Conservation (phyloP, 2,888 invertebrate species). For the Julus scanicus region DNA sequence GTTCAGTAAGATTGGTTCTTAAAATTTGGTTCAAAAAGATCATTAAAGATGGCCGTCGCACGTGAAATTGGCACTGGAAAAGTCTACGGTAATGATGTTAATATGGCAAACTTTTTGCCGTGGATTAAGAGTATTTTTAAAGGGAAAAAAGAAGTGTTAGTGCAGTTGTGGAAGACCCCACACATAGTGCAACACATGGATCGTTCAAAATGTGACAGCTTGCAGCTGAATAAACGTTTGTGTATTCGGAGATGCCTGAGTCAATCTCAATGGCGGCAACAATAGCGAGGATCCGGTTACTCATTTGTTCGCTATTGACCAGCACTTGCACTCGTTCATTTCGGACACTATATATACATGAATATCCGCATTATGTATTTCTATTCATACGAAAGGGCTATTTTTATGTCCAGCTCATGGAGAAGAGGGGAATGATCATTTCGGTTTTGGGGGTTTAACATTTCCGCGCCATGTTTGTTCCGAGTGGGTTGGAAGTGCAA, state of each 20-base stretch:
- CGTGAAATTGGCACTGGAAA: neutral
- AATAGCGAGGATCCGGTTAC: constrained; percentile 33
- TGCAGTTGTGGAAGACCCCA: neutral
- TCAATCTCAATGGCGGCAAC: constrained; percentile 33
- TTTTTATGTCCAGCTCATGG: neutral
- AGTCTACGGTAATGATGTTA: too few relatives aligned
- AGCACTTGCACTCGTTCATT: constrained; percentile 4
- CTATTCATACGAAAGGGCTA: neutral
- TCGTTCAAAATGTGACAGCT: constrained; percentile 23
- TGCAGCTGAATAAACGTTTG: constrained; percentile 26
- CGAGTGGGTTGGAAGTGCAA: too few relatives aligned
- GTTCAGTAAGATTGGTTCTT: too few relatives aligned
- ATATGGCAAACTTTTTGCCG: too few relatives aligned
- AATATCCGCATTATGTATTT: neutral
- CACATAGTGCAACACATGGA: constrained; percentile 27
- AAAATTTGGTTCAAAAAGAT: too few relatives aligned
- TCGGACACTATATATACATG: neutral
- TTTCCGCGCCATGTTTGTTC: neutral
- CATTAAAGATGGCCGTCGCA: too few relatives aligned
- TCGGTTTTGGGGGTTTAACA: neutral
- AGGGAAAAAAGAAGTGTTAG: neutral
- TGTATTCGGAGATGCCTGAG: constrained; percentile 15
- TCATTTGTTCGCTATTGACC: constrained; percentile 11
- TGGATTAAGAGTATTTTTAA: neutral
- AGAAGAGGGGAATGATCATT: neutral